phyloP scores from a whole-genome alignment of 2,888 invertebrate genomes.

The Andrena bicolor region DNA sequence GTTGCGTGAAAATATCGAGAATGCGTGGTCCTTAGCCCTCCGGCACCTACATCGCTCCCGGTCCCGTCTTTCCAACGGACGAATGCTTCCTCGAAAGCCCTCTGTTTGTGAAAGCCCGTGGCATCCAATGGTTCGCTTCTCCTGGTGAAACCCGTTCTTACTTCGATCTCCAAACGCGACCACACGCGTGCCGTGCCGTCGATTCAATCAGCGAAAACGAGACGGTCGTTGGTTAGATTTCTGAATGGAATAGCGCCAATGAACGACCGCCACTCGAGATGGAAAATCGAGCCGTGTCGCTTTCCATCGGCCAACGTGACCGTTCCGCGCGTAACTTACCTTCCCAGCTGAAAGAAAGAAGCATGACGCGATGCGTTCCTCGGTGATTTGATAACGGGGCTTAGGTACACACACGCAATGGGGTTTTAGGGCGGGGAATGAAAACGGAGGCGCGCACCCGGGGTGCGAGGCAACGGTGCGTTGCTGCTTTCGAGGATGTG shows the following conservation, averaged over 20 bases:
- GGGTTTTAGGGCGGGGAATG: neutral
- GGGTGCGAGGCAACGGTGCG: too few species aligned
- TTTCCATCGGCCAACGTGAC: constrained; percentile 7
- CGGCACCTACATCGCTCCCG: neutral
- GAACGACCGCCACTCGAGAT: constrained; percentile 21
- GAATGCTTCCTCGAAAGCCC: too few species aligned
- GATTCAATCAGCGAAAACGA: constrained; percentile 6
- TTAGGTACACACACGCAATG: neutral
- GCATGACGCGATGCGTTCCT: constrained; percentile 33
- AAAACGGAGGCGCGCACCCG: neutral
- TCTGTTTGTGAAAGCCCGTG: neutral
- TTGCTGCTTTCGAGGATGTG: constrained; percentile 75
- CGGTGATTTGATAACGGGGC: neutral
- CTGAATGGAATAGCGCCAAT: neutral
- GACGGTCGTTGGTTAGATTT: constrained; percentile 19
- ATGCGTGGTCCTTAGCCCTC: constrained; percentile 1
- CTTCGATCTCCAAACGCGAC: constrained; percentile 64
- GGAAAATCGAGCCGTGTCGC: constrained; percentile 12
- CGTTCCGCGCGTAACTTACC: constrained; percentile 78
- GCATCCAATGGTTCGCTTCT: neutral
- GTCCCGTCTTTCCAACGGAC: too few species aligned
- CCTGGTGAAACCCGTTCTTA: constrained; percentile 67
- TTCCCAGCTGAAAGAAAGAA: constrained; percentile 79
- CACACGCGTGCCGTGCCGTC: constrained; percentile 34
- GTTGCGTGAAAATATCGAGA: constrained; percentile 32